Evolutionary conservation across 1,140 invertebrate species (phyloP), one percentile per base, ranked within the genome.

Genomic region (Drosophila willistoni): DNA sequence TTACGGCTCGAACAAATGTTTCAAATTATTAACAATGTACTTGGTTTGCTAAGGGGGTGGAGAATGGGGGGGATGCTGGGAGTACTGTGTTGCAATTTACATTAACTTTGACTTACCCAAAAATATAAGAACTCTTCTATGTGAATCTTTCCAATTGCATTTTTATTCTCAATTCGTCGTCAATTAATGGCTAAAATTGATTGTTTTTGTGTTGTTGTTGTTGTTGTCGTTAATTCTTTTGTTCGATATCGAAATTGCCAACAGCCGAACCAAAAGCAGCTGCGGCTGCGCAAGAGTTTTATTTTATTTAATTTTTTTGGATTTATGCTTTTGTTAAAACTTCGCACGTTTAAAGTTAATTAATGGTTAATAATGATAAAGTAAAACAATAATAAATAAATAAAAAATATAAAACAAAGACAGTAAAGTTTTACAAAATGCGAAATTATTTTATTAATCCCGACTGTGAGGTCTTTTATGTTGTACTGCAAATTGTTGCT

Each of bases 21-120:
- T 61, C 25, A 41, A 75, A 68, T 76, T 76, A 67, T 76, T 73
- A 73, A 73, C 73, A 75, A 51, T 51, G 13, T 51, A 7, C 3
- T 12, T 4, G 22, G 10, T 19, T 2, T 4, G 44, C 0, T 25
- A 2, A 2, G 10, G 14, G 3, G 42, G 42, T 1, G 42, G 5
- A 29, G 29, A 7, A 29, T 29, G 29, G 7, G 29, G 29, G 29
- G 29, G 29, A 25, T 25, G 25, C 25, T 25, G 5, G 25, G 25
- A 4, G 5, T 5, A 25, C 1, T 29, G 5, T 14, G n/a, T 14
- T 7, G n/a, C 14, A 17, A 44, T 44, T 7, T 44, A 3, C 3
- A 22, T 51, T 12, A 22, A 22, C 19, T 51, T 51, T 19, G 17
- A 3, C 44, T 51, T 51, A 51, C 44, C 44, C 44, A 19, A 19